phyloP scores from a whole-genome alignment of 2,113 vertebrate species.

The Mormoops blainvillei region DNA sequence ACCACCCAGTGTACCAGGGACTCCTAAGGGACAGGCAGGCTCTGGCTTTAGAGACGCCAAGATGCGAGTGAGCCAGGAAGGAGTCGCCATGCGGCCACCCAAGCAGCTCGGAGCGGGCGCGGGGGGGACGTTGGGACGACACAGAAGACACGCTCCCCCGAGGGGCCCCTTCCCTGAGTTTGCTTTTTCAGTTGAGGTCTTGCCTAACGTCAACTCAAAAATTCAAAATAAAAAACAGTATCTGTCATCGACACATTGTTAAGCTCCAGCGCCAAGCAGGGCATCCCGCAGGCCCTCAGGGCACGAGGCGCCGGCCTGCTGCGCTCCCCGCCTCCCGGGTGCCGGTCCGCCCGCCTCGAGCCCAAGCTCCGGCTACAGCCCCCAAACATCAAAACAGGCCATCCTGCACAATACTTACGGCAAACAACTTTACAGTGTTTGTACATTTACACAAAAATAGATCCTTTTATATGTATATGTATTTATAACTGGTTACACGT shows the following conservation, averaged over 20 bases:
- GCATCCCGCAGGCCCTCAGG: rapidly evolving
- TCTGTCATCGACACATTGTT: not conserved
- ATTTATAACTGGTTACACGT: slow-evolving; percentile 78
- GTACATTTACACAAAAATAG: slow-evolving; percentile 85
- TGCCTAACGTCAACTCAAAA: slow-evolving; percentile 43
- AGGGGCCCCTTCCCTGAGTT: slow-evolving; percentile 63
- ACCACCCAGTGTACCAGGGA: not conserved
- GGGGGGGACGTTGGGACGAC: not conserved
- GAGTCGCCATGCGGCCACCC: rapidly evolving
- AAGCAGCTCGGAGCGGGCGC: not conserved
- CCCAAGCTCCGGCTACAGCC: not conserved
- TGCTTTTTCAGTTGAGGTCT: slow-evolving; percentile 45
- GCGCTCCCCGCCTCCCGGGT: not conserved
- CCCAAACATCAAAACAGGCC: not conserved
- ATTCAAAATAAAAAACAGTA: not conserved
- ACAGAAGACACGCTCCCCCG: not conserved
- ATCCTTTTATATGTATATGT: slow-evolving; percentile 78
- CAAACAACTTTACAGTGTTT: slow-evolving; percentile 77
- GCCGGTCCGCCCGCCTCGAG: not conserved
- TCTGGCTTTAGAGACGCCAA: not conserved
- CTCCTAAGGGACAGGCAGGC: not conserved
- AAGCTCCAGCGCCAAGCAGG: not conserved
- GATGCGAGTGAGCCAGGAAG: not conserved
- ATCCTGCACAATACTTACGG: slow-evolving; percentile 71
- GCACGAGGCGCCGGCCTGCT: rapidly evolving